Evolutionary conservation across 37 sponge, comb jelly and placozoan species (phyloP).

Genomic region (Cliona cf. orientalis): DNA sequence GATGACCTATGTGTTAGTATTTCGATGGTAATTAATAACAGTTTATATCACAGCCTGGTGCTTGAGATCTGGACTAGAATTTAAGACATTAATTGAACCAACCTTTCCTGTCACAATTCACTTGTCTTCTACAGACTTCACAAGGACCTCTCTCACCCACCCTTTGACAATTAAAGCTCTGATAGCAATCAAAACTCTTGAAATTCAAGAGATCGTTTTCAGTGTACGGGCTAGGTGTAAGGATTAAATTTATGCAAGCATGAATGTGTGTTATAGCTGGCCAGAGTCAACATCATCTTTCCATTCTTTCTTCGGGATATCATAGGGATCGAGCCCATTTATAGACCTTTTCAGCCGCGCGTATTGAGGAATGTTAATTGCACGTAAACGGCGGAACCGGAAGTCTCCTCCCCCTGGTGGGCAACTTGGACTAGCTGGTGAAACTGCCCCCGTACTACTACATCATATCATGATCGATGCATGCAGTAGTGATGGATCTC

Average conservation of each 20-base stretch:
- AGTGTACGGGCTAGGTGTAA: conserved; percentile 68
- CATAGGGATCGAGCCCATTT: background rate
- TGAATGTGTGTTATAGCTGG: background rate
- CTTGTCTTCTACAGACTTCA: conserved; percentile 24
- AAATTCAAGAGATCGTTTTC: conserved; percentile 63
- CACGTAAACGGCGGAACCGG: too few relatives aligned
- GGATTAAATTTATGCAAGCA: conserved; percentile 20
- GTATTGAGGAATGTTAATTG: too few relatives aligned
- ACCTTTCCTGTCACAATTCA: conserved; percentile 62
- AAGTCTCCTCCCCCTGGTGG: too few relatives aligned
- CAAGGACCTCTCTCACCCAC: conserved; percentile 62
- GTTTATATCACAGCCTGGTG: too few relatives aligned
- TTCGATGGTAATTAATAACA: background rate
- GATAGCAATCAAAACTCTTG: conserved; percentile 67
- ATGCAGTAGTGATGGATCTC: too few relatives aligned
- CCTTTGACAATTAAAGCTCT: conserved; percentile 57
- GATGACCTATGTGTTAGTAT: conserved; percentile 23
- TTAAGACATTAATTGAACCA: background rate
- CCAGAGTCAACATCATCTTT: conserved; percentile 3
- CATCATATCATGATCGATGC: too few relatives aligned
- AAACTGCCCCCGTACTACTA: too few relatives aligned
- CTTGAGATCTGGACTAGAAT: too few relatives aligned
- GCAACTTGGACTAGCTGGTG: too few relatives aligned
- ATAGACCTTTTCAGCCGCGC: too few relatives aligned
- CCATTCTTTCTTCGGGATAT: background rate